Evolutionary conservation across 1,140 invertebrate genomes (phyloP).

Genomic region (Bombus confusus): DNA sequence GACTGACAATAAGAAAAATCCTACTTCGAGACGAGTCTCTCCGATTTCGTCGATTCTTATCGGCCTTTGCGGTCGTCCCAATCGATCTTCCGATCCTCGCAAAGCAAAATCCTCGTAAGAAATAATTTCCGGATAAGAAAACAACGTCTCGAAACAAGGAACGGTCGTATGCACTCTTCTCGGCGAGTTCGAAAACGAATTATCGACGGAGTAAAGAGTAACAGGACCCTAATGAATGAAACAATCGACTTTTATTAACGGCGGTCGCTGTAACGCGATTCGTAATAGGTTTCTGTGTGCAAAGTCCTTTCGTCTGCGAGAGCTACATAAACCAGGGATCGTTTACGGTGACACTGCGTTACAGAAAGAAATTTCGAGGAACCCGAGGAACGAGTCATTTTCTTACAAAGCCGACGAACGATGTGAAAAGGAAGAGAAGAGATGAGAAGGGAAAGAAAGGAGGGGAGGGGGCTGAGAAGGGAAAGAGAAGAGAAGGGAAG

Average conservation of each 20-base stretch:
- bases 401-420: constrained; percentile 9
- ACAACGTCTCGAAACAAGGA: background rate
- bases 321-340: background rate
- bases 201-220: background rate
- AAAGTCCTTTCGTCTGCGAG: background rate
- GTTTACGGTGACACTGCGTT: constrained; percentile 19
- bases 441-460: too few relatives aligned
- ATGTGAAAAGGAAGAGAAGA: constrained; percentile 13
- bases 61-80: too few relatives aligned
- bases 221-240: background rate
- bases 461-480: background rate
- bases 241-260: constrained; percentile 19
- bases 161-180: too few relatives aligned
- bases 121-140: background rate
- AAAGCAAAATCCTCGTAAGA: background rate
- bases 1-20: background rate
- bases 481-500: constrained; percentile 12
- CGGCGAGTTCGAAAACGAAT: too few relatives aligned
- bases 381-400: constrained; percentile 18
- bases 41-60: background rate
- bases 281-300: background rate
- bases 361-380: constrained; percentile 49
- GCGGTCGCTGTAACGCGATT: background rate
- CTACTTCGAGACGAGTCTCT: background rate
- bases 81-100: too few relatives aligned